Base-by-base conservation (phyloP, 1,140 invertebrate species). In the Sweltsa coloradensis region DNA sequence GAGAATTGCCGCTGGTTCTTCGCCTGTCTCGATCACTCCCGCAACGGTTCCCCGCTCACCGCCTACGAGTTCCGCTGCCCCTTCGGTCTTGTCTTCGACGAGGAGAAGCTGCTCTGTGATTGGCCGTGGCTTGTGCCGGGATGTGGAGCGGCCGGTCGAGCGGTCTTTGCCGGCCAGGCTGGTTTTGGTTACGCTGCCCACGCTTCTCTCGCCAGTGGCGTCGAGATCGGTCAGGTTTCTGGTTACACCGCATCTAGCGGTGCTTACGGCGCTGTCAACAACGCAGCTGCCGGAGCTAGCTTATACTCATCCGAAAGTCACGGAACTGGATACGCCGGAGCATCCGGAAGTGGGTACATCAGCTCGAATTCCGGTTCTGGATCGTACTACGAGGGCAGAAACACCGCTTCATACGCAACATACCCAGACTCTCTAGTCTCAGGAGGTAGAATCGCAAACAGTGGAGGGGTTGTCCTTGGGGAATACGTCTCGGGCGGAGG, bases 1-100 rank as follows among this genome's bases (percentile, higher is more conserved):
- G 78, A 84, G 60, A 86, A 89, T 62, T 89, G 85, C 53, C 72
- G 84, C 44, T 88, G 83, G 81, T 89, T 89, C 73, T 88, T 85
- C 59, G 84, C 85, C 16, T 89, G 86, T 62, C 63, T 82, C 42
- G 83, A 86, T 61, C 75, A 86, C 55, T 76, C 78, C 54, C 74
- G 72, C 49, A 69, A 75, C n/a, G 64, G 62, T 4, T 29, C 52
- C 39, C 65, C 69, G 5, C 61, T 83, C 45, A 76, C 76, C 6
- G 79, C 83, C 0, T 89, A 85, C 57, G 84, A 89, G 64, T 89
- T 89, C 63, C 73, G 81, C 42, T 89, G 86, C 65, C 86, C 86
- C 0, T 88, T 83, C 55, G 82, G 83, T 2, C 69, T 89, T 14
- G 83, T 81, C 2, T 89, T 86, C 58, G 83, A 89, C 56, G 79